Evolutionary conservation across 2,888 invertebrate genomes (phyloP).

Genomic region (Caenorhabditis japonica): DNA sequence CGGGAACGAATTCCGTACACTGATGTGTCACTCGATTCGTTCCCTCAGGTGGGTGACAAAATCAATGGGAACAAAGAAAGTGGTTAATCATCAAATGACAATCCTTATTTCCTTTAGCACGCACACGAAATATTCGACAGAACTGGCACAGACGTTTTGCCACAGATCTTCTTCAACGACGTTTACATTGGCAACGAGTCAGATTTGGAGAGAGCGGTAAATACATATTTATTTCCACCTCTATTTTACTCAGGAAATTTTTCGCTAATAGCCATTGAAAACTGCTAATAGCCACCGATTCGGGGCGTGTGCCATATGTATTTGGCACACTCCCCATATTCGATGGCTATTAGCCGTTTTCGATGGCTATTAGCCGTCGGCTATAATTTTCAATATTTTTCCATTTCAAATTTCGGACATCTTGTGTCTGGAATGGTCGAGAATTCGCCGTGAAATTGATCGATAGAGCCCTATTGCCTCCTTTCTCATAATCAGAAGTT

Average conservation of each 20-base stretch:
- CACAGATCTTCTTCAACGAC: slow-evolving; percentile 79
- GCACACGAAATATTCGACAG: slow-evolving; percentile 73
- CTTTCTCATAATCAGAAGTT: neutral
- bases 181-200: slow-evolving; percentile 78
- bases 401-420: too few species aligned
- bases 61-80: slow-evolving; percentile 33
- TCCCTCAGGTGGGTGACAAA: slow-evolving; percentile 71
- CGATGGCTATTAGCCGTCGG: too few species aligned
- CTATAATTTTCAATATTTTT: too few species aligned
- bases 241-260: too few species aligned
- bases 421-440: too few species aligned
- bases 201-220: slow-evolving; percentile 77
- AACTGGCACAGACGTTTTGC: slow-evolving; percentile 76
- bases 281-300: too few species aligned
- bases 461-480: too few species aligned
- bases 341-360: too few species aligned
- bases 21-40: slow-evolving; percentile 78
- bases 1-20: slow-evolving; percentile 75
- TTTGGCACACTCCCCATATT: too few species aligned
- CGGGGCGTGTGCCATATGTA: too few species aligned
- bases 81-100: slow-evolving; percentile 13
- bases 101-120: slow-evolving; percentile 50
- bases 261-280: too few species aligned
- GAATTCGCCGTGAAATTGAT: too few species aligned
- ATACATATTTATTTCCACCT: slow-evolving; percentile 15